A percentile compares a stretch with the other conserved stretches of the same genome.
Conservation (phyloP, 2,797 vertebrate genomes). For the Peromyscus attwateri region DNA sequence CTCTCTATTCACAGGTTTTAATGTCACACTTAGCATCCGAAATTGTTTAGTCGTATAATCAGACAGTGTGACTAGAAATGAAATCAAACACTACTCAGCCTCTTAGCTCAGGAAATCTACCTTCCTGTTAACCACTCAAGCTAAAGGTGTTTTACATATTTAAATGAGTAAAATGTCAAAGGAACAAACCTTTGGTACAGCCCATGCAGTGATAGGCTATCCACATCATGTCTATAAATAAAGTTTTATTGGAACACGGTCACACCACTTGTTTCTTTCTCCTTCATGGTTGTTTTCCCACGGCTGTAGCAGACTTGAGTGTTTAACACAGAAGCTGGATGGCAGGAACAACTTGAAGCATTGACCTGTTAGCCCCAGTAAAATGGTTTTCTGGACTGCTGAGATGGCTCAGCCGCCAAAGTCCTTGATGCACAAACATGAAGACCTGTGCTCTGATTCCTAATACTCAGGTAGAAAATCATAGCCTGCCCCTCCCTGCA, state of each 20-base stretch:
- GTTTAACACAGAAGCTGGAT: not conserved
- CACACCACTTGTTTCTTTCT: not conserved
- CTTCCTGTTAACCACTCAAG: not conserved
- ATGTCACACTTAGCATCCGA: not conserved
- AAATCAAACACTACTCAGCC: not conserved
- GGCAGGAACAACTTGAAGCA: not conserved
- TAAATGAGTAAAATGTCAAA: not conserved
- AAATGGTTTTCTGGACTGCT: not conserved
- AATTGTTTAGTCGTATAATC: not conserved
- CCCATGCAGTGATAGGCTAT: not conserved
- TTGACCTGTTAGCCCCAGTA: not conserved
- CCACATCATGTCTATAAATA: conserved; percentile 12
- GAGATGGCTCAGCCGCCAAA: not conserved
- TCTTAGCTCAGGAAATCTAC: not conserved
- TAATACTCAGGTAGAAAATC: not conserved
- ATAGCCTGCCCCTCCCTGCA: not conserved
- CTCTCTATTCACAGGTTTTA: not conserved
- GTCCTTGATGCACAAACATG: not conserved
- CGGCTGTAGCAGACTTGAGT: rapidly evolving
- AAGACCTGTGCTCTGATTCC: not conserved
- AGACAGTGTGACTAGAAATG: conserved; percentile 58
- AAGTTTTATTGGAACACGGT: not conserved
- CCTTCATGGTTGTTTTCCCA: not conserved
- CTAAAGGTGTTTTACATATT: not conserved
- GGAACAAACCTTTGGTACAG: not conserved